Conservation (phyloP, 2,113 vertebrate genomes). For the Struthidea cinerea region DNA sequence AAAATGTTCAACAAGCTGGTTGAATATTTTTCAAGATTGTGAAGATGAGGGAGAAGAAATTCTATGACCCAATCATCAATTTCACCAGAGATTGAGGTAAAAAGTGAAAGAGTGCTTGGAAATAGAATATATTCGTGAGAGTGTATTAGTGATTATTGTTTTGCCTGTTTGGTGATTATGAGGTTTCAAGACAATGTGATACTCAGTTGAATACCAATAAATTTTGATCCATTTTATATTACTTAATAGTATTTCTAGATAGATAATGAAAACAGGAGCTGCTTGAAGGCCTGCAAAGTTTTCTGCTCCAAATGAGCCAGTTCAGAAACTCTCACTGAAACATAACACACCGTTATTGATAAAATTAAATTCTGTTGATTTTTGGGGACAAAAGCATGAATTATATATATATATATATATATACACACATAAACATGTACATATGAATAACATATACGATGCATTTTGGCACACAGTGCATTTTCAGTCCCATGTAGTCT, state of each 20-base stretch:
- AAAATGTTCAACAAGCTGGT: too few relatives aligned
- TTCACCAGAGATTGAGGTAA: neutral
- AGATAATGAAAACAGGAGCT: neutral
- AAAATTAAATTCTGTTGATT: neutral
- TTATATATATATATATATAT: neutral
- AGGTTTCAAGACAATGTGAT: neutral
- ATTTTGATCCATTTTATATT: neutral
- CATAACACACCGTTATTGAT: neutral
- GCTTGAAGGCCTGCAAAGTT: neutral
- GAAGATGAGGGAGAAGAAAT: neutral
- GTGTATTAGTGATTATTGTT: neutral
- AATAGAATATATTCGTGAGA: neutral
- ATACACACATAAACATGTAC: neutral
- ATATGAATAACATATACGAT: accelerated
- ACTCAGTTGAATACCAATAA: neutral
- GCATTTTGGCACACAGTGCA: neutral
- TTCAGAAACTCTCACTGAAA: neutral
- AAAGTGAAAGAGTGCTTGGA: neutral
- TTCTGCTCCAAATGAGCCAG: neutral
- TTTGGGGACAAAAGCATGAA: neutral
- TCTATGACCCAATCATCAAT: accelerated
- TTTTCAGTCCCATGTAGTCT: neutral
- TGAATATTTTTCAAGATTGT: neutral
- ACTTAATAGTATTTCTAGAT: neutral
- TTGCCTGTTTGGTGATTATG: neutral